phyloP scores from a whole-genome alignment of 2,888 invertebrate genomes.

The Ischnura elegans region DNA sequence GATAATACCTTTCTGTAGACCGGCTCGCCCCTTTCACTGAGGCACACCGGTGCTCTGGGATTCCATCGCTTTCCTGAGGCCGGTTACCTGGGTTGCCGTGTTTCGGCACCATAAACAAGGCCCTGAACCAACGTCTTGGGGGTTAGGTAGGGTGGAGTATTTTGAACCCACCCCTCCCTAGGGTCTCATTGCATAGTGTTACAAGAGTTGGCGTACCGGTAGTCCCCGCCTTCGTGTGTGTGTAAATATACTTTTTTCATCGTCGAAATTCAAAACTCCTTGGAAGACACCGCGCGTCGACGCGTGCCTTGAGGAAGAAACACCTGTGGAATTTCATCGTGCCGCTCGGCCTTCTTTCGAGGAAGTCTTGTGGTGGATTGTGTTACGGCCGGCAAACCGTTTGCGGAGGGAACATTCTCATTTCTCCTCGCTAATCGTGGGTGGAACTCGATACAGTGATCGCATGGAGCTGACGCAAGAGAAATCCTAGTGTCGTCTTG shows the following conservation, averaged over 20 bases:
- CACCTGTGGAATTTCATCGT: conserved; percentile 19
- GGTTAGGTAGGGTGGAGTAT: no score
- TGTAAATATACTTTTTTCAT: neutral
- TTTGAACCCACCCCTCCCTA: conserved; percentile 10
- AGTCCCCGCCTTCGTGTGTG: neutral
- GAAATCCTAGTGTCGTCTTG: neutral
- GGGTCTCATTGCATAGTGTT: neutral
- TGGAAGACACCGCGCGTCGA: conserved; percentile 43
- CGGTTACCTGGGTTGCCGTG: neutral
- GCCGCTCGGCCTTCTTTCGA: no score
- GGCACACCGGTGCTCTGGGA: conserved; percentile 21
- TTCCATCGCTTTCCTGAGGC: conserved; percentile 29
- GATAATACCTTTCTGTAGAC: no score
- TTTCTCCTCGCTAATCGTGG: neutral
- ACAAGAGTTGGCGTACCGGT: conserved; percentile 40
- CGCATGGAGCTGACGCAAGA: neutral
- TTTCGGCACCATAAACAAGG: neutral
- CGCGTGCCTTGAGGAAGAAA: neutral
- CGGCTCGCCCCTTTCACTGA: neutral
- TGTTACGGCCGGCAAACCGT: neutral
- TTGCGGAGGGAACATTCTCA: neutral
- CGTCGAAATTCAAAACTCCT: neutral
- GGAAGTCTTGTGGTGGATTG: neutral
- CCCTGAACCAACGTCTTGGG: neutral
- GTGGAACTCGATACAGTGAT: neutral